Percentiles rank a stretch among this genome's conserved stretches.
Conservation (phyloP, 2,113 vertebrate genomes). For the Peromyscus californicus region DNA sequence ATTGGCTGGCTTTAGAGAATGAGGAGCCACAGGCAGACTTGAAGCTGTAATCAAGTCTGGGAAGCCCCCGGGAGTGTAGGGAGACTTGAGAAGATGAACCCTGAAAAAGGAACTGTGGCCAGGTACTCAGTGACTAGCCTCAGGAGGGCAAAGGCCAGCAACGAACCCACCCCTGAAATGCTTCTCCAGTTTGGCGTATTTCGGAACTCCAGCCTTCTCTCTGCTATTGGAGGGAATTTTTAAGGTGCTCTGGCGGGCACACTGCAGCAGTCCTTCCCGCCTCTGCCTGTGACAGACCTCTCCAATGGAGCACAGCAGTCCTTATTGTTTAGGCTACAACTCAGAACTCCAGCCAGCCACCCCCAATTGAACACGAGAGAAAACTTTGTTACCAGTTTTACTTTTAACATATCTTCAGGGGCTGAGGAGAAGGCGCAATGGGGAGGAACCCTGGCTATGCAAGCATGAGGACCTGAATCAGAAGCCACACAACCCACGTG, state of each 20-base stretch:
- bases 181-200: neutral
- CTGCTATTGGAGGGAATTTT: neutral
- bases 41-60: neutral
- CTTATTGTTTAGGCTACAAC: constrained; percentile 4
- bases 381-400: neutral
- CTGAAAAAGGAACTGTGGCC: neutral
- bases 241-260: too few relatives aligned
- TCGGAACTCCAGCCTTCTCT: neutral
- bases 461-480: neutral
- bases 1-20: constrained; percentile 11
- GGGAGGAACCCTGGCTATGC: neutral
- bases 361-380: neutral
- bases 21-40: neutral
- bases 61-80: neutral
- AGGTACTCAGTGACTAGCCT: neutral
- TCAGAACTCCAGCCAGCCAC: neutral
- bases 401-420: neutral
- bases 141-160: neutral
- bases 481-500: too few relatives aligned
- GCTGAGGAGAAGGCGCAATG: neutral
- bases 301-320: neutral
- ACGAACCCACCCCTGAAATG: neutral
- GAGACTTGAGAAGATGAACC: neutral
- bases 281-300: constrained; percentile 28
- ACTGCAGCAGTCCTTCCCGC: fast-evolving